These are phyloP conservation scores for Drosophila ambigua DNA, from an alignment of 1,140 invertebrate genomes.

Conservation along the genomic window DNA sequence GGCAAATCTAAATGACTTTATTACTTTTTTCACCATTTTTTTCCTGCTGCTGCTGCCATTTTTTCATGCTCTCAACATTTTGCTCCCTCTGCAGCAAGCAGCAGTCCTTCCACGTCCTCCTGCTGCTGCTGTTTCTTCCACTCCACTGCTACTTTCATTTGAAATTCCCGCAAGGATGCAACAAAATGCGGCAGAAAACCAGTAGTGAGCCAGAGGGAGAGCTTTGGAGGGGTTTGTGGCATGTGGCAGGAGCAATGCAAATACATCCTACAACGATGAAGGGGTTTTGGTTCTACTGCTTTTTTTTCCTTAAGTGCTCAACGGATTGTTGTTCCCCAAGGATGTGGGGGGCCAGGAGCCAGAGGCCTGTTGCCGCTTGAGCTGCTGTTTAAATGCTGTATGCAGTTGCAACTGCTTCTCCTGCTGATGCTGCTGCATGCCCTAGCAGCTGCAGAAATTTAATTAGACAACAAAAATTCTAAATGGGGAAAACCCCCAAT, in stretches of 20 bases:
- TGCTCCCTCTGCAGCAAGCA: constrained; percentile 21
- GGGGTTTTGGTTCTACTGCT: constrained; percentile 41
- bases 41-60: constrained; percentile 20
- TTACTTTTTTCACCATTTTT: constrained; percentile 70
- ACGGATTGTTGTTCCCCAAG: constrained; percentile 45
- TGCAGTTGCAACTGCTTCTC: constrained; percentile 42
- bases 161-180: constrained; percentile 74
- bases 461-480: constrained; percentile 73
- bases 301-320: constrained; percentile 46
- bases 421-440: constrained; percentile 38
- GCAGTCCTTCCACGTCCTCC: not conserved
- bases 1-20: constrained; percentile 81
- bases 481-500: constrained; percentile 16
- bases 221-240: not conserved
- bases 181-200: constrained; percentile 74
- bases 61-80: constrained; percentile 40
- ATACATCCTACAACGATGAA: constrained; percentile 37
- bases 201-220: constrained; percentile 30
- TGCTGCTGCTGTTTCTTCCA: constrained; percentile 27
- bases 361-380: constrained; percentile 35
- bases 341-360: not conserved
- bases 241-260: constrained; percentile 56
- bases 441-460: constrained; percentile 52
- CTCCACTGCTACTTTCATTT: constrained; percentile 76
- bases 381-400: constrained; percentile 68